phyloP scores from a whole-genome alignment of 2,113 vertebrate species.

The Podarcis cretensis region DNA sequence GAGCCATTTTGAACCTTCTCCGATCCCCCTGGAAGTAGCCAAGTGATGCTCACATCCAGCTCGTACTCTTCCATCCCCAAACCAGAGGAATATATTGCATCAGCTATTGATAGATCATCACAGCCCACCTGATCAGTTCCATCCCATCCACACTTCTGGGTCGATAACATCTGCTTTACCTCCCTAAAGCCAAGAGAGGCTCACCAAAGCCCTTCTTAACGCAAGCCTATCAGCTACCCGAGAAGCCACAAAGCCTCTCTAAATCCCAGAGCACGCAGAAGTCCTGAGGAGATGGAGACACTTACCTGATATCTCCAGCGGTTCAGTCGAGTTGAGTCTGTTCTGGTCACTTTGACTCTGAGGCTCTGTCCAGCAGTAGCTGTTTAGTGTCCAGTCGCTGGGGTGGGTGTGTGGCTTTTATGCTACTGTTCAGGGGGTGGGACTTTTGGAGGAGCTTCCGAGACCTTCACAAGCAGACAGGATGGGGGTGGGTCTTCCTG shows the following conservation, averaged over 20 bases:
- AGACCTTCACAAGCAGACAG: neutral
- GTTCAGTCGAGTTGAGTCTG: neutral
- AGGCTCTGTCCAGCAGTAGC: neutral
- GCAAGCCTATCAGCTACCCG: neutral
- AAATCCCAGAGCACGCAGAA: neutral
- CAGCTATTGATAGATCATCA: neutral
- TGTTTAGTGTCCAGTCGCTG: neutral
- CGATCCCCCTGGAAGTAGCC: neutral
- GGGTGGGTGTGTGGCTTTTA: constrained; percentile 1
- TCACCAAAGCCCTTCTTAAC: neutral
- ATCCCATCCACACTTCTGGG: neutral
- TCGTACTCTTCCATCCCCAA: neutral
- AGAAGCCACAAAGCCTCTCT: no score
- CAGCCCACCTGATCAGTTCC: no score
- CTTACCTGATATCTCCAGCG: neutral
- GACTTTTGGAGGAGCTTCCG: neutral
- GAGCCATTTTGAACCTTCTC: neutral
- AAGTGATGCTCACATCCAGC: neutral
- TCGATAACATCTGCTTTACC: neutral
- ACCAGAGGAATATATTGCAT: neutral
- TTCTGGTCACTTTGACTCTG: neutral
- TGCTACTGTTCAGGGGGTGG: constrained; percentile 6
- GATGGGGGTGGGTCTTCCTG: constrained; percentile 2
- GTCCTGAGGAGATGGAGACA: neutral
- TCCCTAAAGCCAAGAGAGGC: neutral